Evolutionary conservation across 2,113 vertebrate species (phyloP).

Genomic region (Prunella himalayana): DNA sequence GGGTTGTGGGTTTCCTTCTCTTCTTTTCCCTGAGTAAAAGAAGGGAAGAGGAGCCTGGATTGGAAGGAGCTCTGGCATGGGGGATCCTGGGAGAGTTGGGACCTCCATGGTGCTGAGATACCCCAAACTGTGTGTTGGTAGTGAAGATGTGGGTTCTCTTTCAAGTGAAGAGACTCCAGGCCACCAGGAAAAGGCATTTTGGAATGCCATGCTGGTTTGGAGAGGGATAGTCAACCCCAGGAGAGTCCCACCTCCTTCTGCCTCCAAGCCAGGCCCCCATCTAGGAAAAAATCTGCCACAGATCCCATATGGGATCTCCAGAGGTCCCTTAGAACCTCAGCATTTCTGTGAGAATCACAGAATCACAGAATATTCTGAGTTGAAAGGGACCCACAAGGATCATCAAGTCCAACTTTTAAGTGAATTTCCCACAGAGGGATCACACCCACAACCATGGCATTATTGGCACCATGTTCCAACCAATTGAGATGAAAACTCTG

Average conservation of each 20-base stretch:
- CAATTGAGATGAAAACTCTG: neutral
- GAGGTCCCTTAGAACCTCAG: neutral
- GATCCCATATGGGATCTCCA: neutral
- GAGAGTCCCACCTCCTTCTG: neutral
- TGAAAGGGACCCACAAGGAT: neutral
- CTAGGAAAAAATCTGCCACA: neutral
- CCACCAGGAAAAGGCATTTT: neutral
- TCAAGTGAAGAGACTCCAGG: neutral
- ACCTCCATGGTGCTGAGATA: accelerated
- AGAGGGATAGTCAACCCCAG: neutral
- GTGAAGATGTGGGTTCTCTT: neutral
- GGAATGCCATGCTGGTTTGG: neutral
- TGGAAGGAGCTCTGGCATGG: neutral
- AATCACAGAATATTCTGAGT: neutral
- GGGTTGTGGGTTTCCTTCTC: neutral
- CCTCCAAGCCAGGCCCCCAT: neutral
- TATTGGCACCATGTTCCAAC: neutral
- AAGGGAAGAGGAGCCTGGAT: neutral
- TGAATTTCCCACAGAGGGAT: neutral
- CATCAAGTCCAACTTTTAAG: neutral
- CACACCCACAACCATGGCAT: neutral
- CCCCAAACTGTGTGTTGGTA: neutral
- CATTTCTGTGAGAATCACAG: neutral
- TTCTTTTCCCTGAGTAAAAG: neutral
- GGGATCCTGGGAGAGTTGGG: neutral